These are phyloP conservation scores for Capromys pilorides DNA, from an alignment of 2,797 vertebrate species.

Conservation along the genomic window DNA sequence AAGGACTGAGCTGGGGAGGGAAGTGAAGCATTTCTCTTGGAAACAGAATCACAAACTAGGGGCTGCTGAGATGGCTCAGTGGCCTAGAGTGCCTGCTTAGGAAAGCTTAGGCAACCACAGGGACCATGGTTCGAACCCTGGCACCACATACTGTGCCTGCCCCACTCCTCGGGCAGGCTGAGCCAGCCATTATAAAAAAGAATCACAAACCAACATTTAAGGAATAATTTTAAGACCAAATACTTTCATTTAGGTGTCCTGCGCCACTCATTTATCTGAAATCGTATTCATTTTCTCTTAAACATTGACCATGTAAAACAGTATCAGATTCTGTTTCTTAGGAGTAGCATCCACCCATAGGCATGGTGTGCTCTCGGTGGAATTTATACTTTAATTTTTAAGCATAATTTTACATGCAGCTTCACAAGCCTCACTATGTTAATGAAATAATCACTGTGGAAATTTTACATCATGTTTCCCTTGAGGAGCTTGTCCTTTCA, in stretches of 20 bases:
- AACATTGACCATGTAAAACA: neutral
- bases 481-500: constrained; percentile 59
- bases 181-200: neutral
- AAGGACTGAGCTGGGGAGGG: constrained; percentile 29
- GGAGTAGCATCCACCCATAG: neutral
- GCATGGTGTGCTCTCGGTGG: neutral
- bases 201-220: constrained; percentile 35
- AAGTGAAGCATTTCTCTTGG: constrained; percentile 41
- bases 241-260: neutral
- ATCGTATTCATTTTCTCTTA: constrained; percentile 24
- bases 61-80: too few species aligned
- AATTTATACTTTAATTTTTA: constrained; percentile 56
- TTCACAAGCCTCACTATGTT: constrained; percentile 45
- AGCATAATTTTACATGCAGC: constrained; percentile 41
- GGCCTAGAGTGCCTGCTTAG: too few species aligned
- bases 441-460: constrained; percentile 46
- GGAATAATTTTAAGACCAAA: constrained; percentile 53
- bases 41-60: constrained; percentile 35
- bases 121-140: too few species aligned
- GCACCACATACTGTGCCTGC: too few species aligned
- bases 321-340: constrained; percentile 15
- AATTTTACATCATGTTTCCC: constrained; percentile 51
- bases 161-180: too few species aligned
- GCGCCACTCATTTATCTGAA: constrained; percentile 49
- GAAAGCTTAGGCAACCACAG: too few species aligned